Percentiles rank a stretch among this genome's conserved stretches.
phyloP scores from a whole-genome alignment of 2,113 vertebrate species.

The Rhizomys pruinosus region DNA sequence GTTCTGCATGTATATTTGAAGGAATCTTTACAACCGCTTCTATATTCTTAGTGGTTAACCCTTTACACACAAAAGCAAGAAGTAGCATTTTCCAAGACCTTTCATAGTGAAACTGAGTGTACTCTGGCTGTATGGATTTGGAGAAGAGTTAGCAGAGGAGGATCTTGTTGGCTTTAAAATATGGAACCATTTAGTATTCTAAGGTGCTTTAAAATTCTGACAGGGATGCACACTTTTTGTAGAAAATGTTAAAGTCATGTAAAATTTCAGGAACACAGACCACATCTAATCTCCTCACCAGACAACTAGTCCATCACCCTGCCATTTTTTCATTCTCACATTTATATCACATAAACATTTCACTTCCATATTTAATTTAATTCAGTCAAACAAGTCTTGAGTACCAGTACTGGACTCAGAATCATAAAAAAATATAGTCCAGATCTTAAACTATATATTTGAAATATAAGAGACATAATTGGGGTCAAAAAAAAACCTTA shows the following conservation, averaged over 20 bases:
- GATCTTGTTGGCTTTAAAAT: constrained; percentile 16
- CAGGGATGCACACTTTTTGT: not conserved
- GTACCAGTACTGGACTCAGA: not conserved
- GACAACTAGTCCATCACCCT: not conserved
- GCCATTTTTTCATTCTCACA: not conserved
- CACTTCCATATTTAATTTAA: not conserved
- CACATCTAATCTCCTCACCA: not conserved
- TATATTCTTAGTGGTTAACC: not conserved
- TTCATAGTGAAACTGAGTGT: not conserved
- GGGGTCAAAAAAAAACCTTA: not conserved
- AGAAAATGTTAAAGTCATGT: not conserved
- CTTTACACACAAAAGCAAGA: not conserved
- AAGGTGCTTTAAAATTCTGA: constrained; percentile 15
- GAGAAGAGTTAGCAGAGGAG: not conserved
- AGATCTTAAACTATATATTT: constrained; percentile 6
- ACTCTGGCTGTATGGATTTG: not conserved
- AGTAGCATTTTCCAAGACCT: not conserved
- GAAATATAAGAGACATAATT: not conserved
- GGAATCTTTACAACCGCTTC: not conserved
- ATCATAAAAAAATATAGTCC: not conserved
- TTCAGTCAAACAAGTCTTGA: not conserved
- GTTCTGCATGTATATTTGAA: not conserved
- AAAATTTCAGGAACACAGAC: constrained; percentile 18
- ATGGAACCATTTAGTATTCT: not conserved
- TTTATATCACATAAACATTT: not conserved